Percentiles rank a stretch among this genome's conserved stretches.
Evolutionary conservation across 2,113 vertebrate genomes (phyloP).

Genomic region (Calyptommatus sinebrachiatus): DNA sequence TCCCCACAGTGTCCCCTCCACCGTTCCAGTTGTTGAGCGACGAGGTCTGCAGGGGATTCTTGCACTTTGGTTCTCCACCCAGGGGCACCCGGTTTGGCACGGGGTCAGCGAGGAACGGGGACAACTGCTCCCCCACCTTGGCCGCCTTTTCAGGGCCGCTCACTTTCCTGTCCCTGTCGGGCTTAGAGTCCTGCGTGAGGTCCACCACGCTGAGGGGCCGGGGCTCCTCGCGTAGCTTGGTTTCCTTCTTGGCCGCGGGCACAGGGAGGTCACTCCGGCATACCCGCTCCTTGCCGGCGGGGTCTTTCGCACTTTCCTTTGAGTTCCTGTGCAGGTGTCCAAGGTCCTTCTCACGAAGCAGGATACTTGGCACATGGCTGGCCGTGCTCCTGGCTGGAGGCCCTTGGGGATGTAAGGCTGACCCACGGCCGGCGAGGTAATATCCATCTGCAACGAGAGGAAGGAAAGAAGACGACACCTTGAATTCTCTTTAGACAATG

Average conservation of each 20-base stretch:
- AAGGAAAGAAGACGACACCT: no score
- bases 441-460: constrained; percentile 80
- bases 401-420: constrained; percentile 77
- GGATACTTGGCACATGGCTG: constrained; percentile 69
- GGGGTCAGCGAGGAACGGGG: constrained; percentile 71
- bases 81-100: constrained; percentile 53
- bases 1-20: constrained; percentile 59
- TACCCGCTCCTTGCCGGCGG: constrained; percentile 64
- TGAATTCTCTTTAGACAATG: no score
- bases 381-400: constrained; percentile 70
- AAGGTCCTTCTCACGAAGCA: constrained; percentile 75
- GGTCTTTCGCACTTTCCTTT: constrained; percentile 78
- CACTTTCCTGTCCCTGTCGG: constrained; percentile 79
- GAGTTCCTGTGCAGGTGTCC: constrained; percentile 73
- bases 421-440: constrained; percentile 79
- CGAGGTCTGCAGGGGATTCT: constrained; percentile 71
- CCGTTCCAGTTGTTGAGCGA: constrained; percentile 74
- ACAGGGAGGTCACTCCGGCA: constrained; percentile 69
- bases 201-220: constrained; percentile 78
- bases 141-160: constrained; percentile 64
- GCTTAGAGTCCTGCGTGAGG: constrained; percentile 78
- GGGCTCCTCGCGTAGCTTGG: constrained; percentile 72
- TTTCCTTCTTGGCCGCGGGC: constrained; percentile 72
- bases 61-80: constrained; percentile 72
- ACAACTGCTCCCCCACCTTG: constrained; percentile 66